Evolutionary conservation across 92 coral and sea anemone genomes (phyloP).

Genomic region (Zoanthus sansibaricus): DNA sequence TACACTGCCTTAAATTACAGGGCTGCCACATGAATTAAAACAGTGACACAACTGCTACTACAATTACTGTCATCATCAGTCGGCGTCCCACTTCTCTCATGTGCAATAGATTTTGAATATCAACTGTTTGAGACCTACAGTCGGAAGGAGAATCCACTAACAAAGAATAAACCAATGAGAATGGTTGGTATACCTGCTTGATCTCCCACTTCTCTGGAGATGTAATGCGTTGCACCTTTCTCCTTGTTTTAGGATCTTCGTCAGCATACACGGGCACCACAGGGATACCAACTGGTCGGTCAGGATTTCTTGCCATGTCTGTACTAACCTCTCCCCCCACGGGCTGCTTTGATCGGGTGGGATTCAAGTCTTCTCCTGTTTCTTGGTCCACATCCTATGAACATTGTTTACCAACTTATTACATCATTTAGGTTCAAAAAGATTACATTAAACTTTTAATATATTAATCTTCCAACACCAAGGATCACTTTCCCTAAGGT

Average conservation of each 20-base stretch:
- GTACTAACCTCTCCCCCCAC: slow-evolving; percentile 78
- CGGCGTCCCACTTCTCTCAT: not conserved
- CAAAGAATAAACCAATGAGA: not conserved
- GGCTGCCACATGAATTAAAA: too few species aligned
- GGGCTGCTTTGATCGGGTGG: slow-evolving; percentile 80
- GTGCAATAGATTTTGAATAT: not conserved
- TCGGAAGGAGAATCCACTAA: not conserved
- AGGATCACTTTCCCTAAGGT: too few species aligned
- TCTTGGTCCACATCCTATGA: slow-evolving; percentile 96
- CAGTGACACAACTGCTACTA: too few species aligned
- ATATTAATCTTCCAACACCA: too few species aligned
- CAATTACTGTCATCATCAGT: too few species aligned
- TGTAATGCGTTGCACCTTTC: slow-evolving; percentile 93
- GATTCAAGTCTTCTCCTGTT: slow-evolving; percentile 96
- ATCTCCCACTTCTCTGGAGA: slow-evolving; percentile 99
- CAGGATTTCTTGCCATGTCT: slow-evolving; percentile 95
- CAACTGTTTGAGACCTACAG: too few species aligned
- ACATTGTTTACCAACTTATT: not conserved
- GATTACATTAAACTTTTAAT: too few species aligned
- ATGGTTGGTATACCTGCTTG: slow-evolving; percentile 78
- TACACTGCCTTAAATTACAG: too few species aligned
- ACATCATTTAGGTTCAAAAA: too few species aligned
- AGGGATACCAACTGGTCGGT: slow-evolving; percentile 95
- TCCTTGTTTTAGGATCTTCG: slow-evolving; percentile 83
- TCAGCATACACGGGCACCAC: slow-evolving; percentile 93